Evolutionary conservation across 2,797 vertebrate genomes (phyloP), one percentile per base, ranked within the genome.

Genomic region (Busarellus nigricollis): DNA sequence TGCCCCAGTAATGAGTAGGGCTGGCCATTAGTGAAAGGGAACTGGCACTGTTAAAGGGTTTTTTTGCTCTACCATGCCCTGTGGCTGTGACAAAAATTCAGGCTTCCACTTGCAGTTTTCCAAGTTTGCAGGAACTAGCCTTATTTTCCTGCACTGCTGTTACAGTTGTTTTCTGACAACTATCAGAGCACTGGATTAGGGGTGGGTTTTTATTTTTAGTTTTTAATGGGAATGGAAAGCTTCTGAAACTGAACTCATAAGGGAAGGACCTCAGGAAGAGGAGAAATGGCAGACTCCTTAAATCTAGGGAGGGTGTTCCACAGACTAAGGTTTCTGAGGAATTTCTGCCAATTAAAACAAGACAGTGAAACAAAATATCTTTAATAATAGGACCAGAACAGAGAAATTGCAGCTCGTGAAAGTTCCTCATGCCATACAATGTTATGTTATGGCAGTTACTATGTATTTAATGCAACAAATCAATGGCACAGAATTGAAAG

Each of bases 341-440:
- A 81, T 88, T 91, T 70, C 25, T 93, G 95, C 96, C 96, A 96
- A 66, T 82, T 93, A 84, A 96, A 97, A 90, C 69, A 94, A 59
- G 72, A 49, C 73, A 47, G 58, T 88, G 94, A 97, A 96, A 96
- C 47, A 59, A 84, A 95, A 96, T 96, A 93, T 66, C 90, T 95
- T 95, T 96, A 95, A 94, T 94, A 95, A 96, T 90, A 93, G 91
- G 66, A 94, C 28, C 84, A 95, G 94, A 91, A 93, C 52, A 94
- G 82, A 66, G 85, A 91, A 73, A 62, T 35, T 86, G 73, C 58
- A 93, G 85, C 73, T 95, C 91, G 66, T 93, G 76, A 80, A 94
- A 87, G 65, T 91, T 85, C 50, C 73, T 93, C 70, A 14, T 84
- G 67, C 82, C 86, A 59, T 79, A 91, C 62, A 44, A 1, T 55